Percentiles rank a stretch among this genome's conserved stretches.
Conservation (phyloP, 2,888 invertebrate species). For the Anticlea derivata region DNA sequence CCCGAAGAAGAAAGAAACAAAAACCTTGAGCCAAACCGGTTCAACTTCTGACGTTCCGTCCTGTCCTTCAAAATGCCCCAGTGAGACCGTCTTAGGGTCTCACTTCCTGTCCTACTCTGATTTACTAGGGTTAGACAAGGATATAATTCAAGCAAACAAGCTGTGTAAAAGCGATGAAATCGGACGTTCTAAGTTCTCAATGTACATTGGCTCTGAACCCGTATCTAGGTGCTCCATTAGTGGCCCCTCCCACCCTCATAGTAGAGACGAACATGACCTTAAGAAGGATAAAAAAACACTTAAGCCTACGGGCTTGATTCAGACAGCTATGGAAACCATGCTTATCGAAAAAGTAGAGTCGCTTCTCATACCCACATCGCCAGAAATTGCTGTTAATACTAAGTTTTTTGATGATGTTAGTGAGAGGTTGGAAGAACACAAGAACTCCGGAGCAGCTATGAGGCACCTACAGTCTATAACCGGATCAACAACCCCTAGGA, state of each 20-base stretch:
- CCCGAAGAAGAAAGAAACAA: conserved; percentile 66
- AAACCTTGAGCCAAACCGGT: conserved; percentile 67
- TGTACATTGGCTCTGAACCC: conserved; percentile 79
- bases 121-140: conserved; percentile 66
- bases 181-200: conserved; percentile 59
- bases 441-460: conserved; percentile 49
- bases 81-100: conserved; percentile 81
- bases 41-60: conserved; percentile 62
- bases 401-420: conserved; percentile 73
- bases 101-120: conserved; percentile 79
- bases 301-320: conserved; percentile 70
- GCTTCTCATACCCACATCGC: conserved; percentile 67
- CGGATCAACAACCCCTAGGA: conserved; percentile 34
- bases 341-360: conserved; percentile 81
- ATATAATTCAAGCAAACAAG: conserved; percentile 52
- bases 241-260: conserved; percentile 53
- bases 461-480: conserved; percentile 33
- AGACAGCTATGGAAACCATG: conserved; percentile 83
- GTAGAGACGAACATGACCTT: conserved; percentile 54
- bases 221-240: conserved; percentile 69
- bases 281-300: conserved; percentile 55
- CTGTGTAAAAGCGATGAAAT: conserved; percentile 68
- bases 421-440: conserved; percentile 65
- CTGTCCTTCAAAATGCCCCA: conserved; percentile 61
- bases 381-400: conserved; percentile 52